Percentiles rank a stretch among this genome's conserved stretches.
Conservation (phyloP, 2,888 invertebrate genomes). For the Lysandra bellargus region DNA sequence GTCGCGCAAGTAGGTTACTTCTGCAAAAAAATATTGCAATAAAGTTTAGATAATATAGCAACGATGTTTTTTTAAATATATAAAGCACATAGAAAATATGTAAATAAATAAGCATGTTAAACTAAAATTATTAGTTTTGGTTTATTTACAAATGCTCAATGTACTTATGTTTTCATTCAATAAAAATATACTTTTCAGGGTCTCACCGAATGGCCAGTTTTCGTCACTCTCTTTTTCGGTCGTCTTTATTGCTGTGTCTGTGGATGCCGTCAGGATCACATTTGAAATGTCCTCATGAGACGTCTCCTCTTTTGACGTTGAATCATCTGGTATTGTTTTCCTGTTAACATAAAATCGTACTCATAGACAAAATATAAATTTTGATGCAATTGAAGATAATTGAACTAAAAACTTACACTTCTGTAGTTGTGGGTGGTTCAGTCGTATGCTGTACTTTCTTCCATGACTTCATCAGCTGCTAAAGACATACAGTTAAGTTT, state of each 20-base stretch:
- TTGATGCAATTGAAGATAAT: background rate
- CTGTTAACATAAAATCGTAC: background rate
- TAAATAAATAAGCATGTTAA: too few species aligned
- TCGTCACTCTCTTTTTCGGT: slow-evolving; percentile 1
- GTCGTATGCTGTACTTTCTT: slow-evolving; percentile 19
- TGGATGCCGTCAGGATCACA: slow-evolving; percentile 34
- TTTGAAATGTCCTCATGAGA: slow-evolving; percentile 39
- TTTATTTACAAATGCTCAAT: background rate
- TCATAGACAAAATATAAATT: background rate
- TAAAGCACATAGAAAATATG: background rate
- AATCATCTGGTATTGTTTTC: background rate
- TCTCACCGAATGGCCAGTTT: slow-evolving; percentile 30
- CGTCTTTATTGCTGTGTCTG: slow-evolving; percentile 35
- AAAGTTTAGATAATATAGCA: too few species aligned
- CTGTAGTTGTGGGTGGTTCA: background rate
- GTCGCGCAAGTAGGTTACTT: slow-evolving; percentile 21
- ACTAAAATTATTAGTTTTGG: too few species aligned
- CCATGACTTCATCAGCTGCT: slow-evolving; percentile 28
- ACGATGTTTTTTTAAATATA: too few species aligned
- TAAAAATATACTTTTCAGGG: background rate
- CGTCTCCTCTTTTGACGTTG: background rate
- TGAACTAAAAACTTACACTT: background rate
- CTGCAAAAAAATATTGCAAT: background rate
- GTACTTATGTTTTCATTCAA: background rate
- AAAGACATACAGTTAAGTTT: too few species aligned